Percentiles rank a stretch among this genome's conserved stretches.
Conservation (phyloP, 2,113 vertebrate genomes). For the Myxocyprinus asiaticus region DNA sequence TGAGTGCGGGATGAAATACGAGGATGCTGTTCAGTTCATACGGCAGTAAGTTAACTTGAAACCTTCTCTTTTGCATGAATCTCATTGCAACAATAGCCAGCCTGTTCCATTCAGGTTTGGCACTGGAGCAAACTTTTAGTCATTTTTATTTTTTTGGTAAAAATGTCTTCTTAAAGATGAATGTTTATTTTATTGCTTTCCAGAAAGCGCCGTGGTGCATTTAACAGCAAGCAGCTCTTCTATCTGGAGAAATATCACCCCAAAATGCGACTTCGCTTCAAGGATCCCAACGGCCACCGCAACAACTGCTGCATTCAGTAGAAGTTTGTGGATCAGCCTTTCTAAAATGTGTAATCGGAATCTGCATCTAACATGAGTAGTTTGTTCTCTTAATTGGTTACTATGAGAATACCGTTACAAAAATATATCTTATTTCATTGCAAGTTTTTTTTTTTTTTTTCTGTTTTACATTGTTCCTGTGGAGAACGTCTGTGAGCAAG, state of each 20-base stretch:
- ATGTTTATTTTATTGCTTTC: neutral
- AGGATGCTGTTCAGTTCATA: slow-evolving; percentile 99
- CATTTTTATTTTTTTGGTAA: too few species aligned
- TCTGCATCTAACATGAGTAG: slow-evolving; percentile 46
- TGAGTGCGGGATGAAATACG: slow-evolving; percentile 99
- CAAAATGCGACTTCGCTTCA: slow-evolving; percentile 98
- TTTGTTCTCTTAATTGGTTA: slow-evolving; percentile 68
- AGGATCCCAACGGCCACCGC: slow-evolving; percentile 96
- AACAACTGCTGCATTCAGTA: slow-evolving; percentile 99
- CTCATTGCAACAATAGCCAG: neutral
- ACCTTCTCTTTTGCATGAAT: neutral
- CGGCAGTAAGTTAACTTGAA: slow-evolving; percentile 86
- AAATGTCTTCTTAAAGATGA: neutral
- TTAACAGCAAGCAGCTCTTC: slow-evolving; percentile 98
- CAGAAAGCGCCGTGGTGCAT: slow-evolving; percentile 98
- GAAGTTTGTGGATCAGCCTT: slow-evolving; percentile 61
- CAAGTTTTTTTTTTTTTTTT: slow-evolving; percentile 24
- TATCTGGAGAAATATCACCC: slow-evolving; percentile 99
- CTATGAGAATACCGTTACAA: slow-evolving; percentile 31
- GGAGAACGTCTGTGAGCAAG: slow-evolving; percentile 21
- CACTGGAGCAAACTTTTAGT: too few species aligned
- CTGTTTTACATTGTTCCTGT: slow-evolving; percentile 37
- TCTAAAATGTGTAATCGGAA: slow-evolving; percentile 56
- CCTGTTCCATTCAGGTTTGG: too few species aligned
- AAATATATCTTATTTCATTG: slow-evolving; percentile 21